Evolutionary conservation across 2,797 vertebrate species (phyloP), one percentile per base, ranked within the genome.

Genomic region (Notamacropus eugenii): DNA sequence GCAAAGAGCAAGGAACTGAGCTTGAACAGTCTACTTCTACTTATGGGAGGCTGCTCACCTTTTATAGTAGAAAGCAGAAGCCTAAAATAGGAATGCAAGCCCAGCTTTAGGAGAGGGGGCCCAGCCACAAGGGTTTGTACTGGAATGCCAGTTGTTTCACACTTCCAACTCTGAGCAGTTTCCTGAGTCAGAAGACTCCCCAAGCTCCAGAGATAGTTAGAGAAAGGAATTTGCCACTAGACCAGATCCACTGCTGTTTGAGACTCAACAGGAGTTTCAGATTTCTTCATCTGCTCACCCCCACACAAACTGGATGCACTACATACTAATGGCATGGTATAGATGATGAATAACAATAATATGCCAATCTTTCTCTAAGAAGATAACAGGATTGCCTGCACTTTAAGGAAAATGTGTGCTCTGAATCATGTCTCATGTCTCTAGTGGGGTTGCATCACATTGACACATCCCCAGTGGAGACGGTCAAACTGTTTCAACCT

Each of bases 41-140:
- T 28, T 62, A 56, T 87, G 1, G 67, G 56, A 54, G 56, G 34
- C 74, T 11, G 14, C 28, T 4, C 40, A 27, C 67, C 94, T 95
- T 91, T 96, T 95, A 90, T 55, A 57, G 55, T 54, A 95, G 91
- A 87, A 82, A 87, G 52, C 67, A 1, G 50, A 67, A 67, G 67
- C 95, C 95, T 59, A 93, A 96, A 95, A 96, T 96, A 96, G 96
- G 95, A 93, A 95, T 46, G 9, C 56, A 50, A 13, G 34, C 19
- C 90, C 91, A 34, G 54, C 91, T 62, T 93, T 55, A 28, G 55
- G 46, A 74, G 40, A 87, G 2, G 40, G 40, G 46, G n/a, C 55
- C 91, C 54, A 54, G 14, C n/a, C 34, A 13, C 24, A 28, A 6
- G 12, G 55, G 14, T 52, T 29, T 58, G 19, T 87, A 11, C 34